Percentiles rank a stretch among this genome's conserved stretches.
These are phyloP conservation scores for Eublepharis macularius DNA, from an alignment of 2,113 vertebrate genomes.

Conservation along the genomic window DNA sequence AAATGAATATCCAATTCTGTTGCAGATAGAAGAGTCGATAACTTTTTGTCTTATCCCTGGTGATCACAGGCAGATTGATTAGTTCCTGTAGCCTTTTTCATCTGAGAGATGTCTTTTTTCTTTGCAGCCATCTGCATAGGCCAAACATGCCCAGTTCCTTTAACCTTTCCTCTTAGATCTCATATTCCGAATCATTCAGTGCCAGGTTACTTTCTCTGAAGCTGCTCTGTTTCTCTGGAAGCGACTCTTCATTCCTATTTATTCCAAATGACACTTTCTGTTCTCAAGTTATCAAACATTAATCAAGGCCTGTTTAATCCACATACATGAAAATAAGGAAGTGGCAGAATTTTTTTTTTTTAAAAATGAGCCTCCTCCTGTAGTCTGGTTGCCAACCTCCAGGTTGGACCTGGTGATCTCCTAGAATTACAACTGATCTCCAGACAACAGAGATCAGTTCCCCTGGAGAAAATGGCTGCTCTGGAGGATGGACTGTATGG, in stretches of 20 bases:
- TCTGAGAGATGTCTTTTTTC: background rate
- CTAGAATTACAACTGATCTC: too few species aligned
- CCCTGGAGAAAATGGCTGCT: too few species aligned
- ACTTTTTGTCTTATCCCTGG: background rate
- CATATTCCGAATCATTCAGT: constrained; percentile 18
- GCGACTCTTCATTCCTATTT: background rate
- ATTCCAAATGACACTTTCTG: background rate
- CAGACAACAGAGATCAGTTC: too few species aligned
- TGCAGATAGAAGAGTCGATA: background rate
- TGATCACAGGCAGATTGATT: background rate
- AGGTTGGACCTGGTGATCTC: too few species aligned
- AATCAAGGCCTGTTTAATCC: background rate
- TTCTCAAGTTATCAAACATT: background rate
- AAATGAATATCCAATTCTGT: background rate
- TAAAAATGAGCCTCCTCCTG: too few species aligned
- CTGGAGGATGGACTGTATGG: too few species aligned
- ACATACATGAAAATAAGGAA: background rate
- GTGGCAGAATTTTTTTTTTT: too few species aligned
- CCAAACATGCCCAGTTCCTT: background rate
- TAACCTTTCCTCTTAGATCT: constrained; percentile 14
- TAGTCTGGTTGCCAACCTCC: too few species aligned
- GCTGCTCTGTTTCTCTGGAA: background rate
- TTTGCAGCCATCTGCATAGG: background rate
- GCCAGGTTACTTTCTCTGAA: constrained; percentile 4
- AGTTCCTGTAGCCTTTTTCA: background rate